Percentiles rank a stretch among this genome's conserved stretches.
Conservation (phyloP, 2,113 vertebrate genomes). For the Paedocypris sp. region DNA sequence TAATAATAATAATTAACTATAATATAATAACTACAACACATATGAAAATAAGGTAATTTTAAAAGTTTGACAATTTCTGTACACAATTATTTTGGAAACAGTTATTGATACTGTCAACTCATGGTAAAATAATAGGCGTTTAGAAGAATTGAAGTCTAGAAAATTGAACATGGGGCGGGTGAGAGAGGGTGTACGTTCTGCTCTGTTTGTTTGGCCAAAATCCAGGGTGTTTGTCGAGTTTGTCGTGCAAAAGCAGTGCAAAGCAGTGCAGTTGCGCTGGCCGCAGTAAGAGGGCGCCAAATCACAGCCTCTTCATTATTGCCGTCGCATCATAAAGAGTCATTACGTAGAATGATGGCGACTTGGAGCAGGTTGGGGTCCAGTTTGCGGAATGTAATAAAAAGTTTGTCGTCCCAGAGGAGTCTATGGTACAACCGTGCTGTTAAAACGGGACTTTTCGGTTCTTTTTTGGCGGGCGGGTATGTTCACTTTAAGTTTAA, state of each 20-base stretch:
- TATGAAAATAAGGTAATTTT: too few relatives aligned
- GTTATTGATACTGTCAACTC: too few relatives aligned
- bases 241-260: not conserved
- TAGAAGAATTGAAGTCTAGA: too few relatives aligned
- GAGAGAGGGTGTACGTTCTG: too few relatives aligned
- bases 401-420: slow-evolving; percentile 1
- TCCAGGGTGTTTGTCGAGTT: too few relatives aligned
- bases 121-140: too few relatives aligned
- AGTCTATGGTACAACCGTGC: not conserved
- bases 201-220: too few relatives aligned
- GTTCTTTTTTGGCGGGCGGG: slow-evolving; percentile 15
- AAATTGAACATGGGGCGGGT: too few relatives aligned
- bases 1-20: too few relatives aligned
- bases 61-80: too few relatives aligned
- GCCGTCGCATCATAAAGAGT: not conserved
- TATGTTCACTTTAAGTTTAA: not conserved
- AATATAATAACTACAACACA: too few relatives aligned
- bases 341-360: slow-evolving; percentile 33
- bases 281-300: not conserved
- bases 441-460: slow-evolving; percentile 14
- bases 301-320: not conserved
- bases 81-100: too few relatives aligned
- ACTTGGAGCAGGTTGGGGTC: slow-evolving; percentile 26
- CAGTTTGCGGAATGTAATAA: slow-evolving; percentile 9
- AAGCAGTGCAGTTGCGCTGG: not conserved